Evolutionary conservation across 1,140 invertebrate species (phyloP).

Genomic region (Pseudomyrmex cubaensis): DNA sequence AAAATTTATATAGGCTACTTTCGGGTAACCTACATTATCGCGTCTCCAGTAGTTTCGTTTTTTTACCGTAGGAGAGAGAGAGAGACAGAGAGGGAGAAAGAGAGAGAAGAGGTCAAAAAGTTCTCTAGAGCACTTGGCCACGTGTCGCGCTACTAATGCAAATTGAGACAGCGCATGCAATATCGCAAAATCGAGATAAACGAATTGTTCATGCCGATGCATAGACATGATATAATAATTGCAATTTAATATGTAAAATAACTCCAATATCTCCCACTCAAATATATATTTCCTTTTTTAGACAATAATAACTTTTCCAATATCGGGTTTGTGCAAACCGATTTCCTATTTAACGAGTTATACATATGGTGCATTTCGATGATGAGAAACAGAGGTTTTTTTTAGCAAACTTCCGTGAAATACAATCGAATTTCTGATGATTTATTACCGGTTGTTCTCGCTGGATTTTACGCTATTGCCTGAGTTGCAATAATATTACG

Average conservation of each 20-base stretch:
- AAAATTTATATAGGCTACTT: conserved; percentile 34
- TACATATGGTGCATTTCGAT: background rate
- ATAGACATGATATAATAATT: background rate
- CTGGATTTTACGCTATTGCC: background rate
- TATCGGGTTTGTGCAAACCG: background rate
- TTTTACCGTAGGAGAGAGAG: background rate
- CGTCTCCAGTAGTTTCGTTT: background rate
- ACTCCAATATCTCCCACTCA: background rate
- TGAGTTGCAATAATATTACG: background rate
- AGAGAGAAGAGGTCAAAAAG: conserved; percentile 14
- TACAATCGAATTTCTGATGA: background rate
- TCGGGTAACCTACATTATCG: conserved; percentile 14
- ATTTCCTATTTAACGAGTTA: background rate
- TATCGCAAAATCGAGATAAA: background rate
- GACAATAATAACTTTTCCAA: conserved; percentile 20
- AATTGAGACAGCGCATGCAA: no score
- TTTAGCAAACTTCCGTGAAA: background rate
- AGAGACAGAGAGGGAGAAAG: background rate
- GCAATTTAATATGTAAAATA: conserved; percentile 18
- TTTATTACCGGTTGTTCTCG: background rate
- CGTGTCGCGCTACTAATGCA: background rate
- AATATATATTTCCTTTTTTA: background rate
- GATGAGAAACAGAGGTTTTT: background rate
- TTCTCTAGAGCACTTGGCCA: conserved; percentile 7
- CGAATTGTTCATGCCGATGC: background rate